A percentile compares a stretch with the other conserved stretches of the same genome.
Conservation (phyloP, 2,113 vertebrate species). For the Dromiciops gliroides region DNA sequence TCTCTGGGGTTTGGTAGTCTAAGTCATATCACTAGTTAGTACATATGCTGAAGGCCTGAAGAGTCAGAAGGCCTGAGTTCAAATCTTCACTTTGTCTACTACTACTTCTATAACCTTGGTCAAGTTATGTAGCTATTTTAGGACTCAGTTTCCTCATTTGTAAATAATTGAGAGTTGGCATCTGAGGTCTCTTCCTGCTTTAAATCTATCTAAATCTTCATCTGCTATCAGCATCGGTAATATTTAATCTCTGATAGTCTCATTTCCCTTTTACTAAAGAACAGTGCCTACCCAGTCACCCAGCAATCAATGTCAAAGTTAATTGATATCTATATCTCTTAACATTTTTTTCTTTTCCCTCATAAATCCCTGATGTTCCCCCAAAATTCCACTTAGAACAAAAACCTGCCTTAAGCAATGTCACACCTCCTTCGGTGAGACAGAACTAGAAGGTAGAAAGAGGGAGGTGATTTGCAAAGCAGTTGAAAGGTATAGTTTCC, state of each 20-base stretch:
- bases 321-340: background rate
- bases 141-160: background rate
- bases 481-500: background rate
- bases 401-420: background rate
- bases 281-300: background rate
- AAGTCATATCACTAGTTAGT: background rate
- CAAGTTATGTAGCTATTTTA: background rate
- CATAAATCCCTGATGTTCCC: background rate
- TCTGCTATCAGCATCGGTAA: background rate
- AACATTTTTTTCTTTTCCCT: slow-evolving; percentile 1
- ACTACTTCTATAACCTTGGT: background rate
- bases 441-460: background rate
- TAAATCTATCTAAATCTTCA: background rate
- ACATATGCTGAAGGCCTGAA: background rate
- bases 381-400: background rate
- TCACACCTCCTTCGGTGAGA: background rate
- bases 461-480: background rate
- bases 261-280: background rate
- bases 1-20: background rate
- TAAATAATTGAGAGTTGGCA: background rate
- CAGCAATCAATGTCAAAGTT: background rate
- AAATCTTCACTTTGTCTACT: background rate
- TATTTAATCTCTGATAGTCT: background rate
- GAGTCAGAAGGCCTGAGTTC: slow-evolving; percentile 19
- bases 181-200: background rate